Base-by-base conservation (phyloP, 1,140 invertebrate species). In the Diuraphis noxia region DNA sequence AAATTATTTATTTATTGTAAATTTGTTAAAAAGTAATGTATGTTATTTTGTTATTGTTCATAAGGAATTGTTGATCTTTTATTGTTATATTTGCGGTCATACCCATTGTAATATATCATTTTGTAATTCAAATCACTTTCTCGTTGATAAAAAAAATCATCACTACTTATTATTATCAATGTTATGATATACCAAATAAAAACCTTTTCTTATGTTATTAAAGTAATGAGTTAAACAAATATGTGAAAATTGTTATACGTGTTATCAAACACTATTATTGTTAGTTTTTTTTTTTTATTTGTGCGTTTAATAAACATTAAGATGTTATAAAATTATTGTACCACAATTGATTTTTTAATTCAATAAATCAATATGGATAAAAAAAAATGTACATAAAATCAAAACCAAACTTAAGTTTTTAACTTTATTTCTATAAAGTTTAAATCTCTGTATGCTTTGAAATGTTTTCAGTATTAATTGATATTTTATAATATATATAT, bases 401-500 rank as follows among this genome's bases (percentile, higher is more conserved):
- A 46, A 17, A 56, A 56, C 34, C 10, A 40, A 63, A 56, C 30
- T 88, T 88, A 40, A 38, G 40, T 40, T n/a, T 63, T 7, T 88
- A 88, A 30, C 38, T 19, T 1, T 23, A 63, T 41, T 40, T 30
- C 36, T n/a, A 30, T 56, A 87, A 63, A 40, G 13, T n/a, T 72
- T 72, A n/a, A 88, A 30, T 40, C 34, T 40, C 36, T 52, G 25
- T 41, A 88, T 40, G 49, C 56, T 90, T 90, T 43, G 30, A 79
- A 79, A 77, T 90, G 19, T 36, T 30, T 79, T 90, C 88, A 90
- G 63, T 90, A 90, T 90, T 90, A 90, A n/a, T 79, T 36, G 63
- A 41, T 79, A 43, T 89, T 88, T 88, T 88, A 72, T 21, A 10
- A 30, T n/a, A 17, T n/a, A n/a, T 56, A 52, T 56, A 17, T 52